phyloP scores from a whole-genome alignment of 1,140 invertebrate species.

The Venturia canescens region DNA sequence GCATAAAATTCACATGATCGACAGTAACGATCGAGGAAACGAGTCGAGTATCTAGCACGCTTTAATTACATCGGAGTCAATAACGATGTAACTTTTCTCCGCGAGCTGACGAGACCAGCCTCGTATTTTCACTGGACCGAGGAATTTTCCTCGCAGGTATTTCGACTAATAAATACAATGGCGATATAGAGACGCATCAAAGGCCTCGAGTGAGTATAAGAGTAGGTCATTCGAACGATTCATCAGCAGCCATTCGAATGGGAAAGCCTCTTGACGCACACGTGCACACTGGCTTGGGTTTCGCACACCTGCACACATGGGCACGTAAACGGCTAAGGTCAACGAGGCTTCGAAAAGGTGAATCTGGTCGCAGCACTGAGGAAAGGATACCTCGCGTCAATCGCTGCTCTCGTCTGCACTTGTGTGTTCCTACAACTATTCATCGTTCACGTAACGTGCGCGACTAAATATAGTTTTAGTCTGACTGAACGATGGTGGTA shows the following conservation, averaged over 20 bases:
- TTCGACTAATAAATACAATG: neutral
- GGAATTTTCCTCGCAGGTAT: conserved; percentile 5
- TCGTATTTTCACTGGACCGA: conserved; percentile 8
- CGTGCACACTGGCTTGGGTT: neutral
- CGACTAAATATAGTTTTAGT: too few relatives aligned
- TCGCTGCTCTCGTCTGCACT: neutral
- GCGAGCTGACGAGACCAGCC: neutral
- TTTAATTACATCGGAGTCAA: neutral
- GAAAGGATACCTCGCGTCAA: conserved; percentile 13
- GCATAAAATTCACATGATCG: neutral
- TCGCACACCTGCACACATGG: neutral
- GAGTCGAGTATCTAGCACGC: neutral
- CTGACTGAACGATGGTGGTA: too few relatives aligned
- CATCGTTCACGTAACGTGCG: too few relatives aligned
- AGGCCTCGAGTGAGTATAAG: neutral
- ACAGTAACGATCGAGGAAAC: neutral
- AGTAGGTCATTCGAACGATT: conserved; percentile 38
- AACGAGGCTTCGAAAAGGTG: conserved; percentile 33
- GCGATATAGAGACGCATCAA: neutral
- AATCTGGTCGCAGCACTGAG: conserved; percentile 11
- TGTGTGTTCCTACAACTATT: neutral
- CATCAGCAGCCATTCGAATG: conserved; percentile 19
- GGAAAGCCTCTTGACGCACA: neutral
- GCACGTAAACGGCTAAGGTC: neutral
- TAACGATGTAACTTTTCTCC: neutral